These are phyloP conservation scores for Tokudaia muenninki DNA, from an alignment of 2,797 vertebrate genomes.

Conservation along the genomic window DNA sequence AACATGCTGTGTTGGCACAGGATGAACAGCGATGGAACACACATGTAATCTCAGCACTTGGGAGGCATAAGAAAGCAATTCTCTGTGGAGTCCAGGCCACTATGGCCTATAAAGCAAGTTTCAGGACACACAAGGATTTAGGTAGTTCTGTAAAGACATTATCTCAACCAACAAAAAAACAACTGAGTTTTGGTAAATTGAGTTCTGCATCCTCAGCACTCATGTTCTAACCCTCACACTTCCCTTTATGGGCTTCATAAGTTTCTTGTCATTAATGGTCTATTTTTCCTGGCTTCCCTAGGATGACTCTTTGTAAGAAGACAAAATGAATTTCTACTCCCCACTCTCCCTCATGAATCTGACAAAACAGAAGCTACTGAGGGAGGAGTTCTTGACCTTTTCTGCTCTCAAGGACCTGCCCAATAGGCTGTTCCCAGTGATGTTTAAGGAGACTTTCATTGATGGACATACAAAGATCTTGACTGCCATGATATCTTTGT, in stretches of 20 bases:
- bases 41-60: neutral
- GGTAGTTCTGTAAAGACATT: neutral
- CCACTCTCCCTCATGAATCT: neutral
- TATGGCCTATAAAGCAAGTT: neutral
- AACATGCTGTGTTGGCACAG: neutral
- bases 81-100: neutral
- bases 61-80: neutral
- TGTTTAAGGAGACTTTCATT: neutral
- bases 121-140: neutral
- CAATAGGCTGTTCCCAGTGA: neutral
- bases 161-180: neutral
- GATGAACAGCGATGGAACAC: neutral
- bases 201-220: neutral
- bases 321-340: neutral
- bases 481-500: neutral
- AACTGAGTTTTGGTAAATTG: neutral
- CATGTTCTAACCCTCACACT: neutral
- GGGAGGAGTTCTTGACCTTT: neutral
- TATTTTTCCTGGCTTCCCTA: neutral
- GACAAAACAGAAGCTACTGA: neutral
- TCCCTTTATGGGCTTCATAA: neutral
- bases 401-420: neutral
- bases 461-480: neutral
- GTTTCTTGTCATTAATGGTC: neutral
- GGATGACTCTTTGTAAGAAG: neutral